Percentiles rank a stretch among this genome's conserved stretches.
These are phyloP conservation scores for Phylloscopus trochilus DNA, from an alignment of 2,113 vertebrate genomes.

Conservation along the genomic window DNA sequence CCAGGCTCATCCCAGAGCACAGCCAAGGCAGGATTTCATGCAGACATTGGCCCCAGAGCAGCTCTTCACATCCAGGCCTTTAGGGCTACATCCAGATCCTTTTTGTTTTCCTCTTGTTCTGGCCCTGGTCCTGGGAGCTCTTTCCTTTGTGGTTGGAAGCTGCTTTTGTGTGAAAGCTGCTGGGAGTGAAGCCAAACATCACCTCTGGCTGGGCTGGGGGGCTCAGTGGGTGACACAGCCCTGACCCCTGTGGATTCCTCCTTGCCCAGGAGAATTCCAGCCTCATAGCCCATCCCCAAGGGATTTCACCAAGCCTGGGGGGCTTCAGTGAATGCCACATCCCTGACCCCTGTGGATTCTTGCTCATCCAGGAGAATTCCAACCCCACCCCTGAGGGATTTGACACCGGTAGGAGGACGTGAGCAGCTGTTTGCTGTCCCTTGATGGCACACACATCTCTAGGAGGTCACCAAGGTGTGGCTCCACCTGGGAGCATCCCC, in stretches of 20 bases:
- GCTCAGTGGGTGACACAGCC: background rate
- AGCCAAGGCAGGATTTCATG: background rate
- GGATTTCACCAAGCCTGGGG: background rate
- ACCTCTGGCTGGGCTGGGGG: background rate
- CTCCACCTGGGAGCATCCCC: background rate
- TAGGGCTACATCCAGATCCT: background rate
- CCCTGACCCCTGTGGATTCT: background rate
- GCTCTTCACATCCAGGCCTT: background rate
- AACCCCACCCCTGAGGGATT: background rate
- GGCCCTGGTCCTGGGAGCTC: background rate
- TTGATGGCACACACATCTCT: background rate
- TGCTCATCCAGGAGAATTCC: background rate
- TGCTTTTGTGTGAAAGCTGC: background rate
- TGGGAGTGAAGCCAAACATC: background rate
- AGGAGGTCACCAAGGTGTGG: background rate
- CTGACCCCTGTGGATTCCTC: fast-evolving
- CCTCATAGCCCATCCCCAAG: background rate
- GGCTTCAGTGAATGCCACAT: background rate
- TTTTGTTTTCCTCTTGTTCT: background rate
- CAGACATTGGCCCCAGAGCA: background rate
- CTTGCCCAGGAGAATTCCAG: background rate
- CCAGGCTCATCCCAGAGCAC: background rate
- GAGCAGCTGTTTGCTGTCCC: background rate
- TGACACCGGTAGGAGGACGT: fast-evolving
- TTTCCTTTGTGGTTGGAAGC: background rate